These are phyloP conservation scores for Morinoia aosen DNA, from an alignment of 2,888 invertebrate genomes.

Conservation along the genomic window DNA sequence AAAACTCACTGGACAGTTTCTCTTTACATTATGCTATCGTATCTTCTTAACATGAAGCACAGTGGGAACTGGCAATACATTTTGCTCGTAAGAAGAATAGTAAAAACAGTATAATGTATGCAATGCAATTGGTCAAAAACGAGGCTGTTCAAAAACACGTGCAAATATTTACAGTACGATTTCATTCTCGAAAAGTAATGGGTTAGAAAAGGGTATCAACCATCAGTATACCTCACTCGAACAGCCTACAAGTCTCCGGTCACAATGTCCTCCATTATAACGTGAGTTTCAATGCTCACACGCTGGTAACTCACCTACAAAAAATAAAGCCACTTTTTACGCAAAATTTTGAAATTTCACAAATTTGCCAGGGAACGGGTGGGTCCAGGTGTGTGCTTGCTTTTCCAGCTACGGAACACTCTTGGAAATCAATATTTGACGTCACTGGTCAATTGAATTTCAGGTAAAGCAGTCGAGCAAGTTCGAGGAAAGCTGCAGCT, in stretches of 20 bases:
- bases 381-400: not conserved
- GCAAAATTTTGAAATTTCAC: not conserved
- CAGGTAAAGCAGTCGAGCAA: conserved; percentile 38
- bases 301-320: not conserved
- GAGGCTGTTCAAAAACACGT: not conserved
- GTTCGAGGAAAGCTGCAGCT: conserved; percentile 43
- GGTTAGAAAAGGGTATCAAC: no score
- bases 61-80: not conserved
- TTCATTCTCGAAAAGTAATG: not conserved
- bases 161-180: not conserved
- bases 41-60: not conserved
- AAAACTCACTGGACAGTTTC: not conserved
- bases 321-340: not conserved
- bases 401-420: not conserved
- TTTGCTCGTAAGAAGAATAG: no score
- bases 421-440: not conserved
- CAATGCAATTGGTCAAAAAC: no score
- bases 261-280: not conserved
- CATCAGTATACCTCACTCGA: not conserved
- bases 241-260: not conserved
- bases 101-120: not conserved
- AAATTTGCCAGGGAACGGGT: not conserved
- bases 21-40: not conserved
- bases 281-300: no score
- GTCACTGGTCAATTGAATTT: conserved; percentile 13